A percentile compares a stretch with the other conserved stretches of the same genome.
Conservation (phyloP, 2,888 invertebrate species). For the Ophioninae sp. region DNA sequence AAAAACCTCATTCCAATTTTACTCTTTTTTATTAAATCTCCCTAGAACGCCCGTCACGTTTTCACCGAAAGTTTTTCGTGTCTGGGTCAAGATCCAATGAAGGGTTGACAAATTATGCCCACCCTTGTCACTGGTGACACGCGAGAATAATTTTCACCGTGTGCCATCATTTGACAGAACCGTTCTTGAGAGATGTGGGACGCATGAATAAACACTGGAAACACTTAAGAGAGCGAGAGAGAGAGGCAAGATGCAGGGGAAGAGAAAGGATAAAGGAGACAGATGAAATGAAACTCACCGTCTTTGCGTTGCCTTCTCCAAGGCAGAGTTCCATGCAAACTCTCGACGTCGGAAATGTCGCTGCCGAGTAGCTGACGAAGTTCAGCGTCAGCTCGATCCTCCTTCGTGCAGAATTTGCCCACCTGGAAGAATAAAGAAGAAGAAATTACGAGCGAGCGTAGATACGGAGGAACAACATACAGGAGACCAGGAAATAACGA, state of each 20-base stretch:
- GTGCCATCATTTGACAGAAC: constrained; percentile 9
- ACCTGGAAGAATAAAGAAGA: constrained; percentile 82
- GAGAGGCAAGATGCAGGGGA: neutral
- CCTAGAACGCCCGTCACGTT: neutral
- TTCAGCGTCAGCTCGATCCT: constrained; percentile 90
- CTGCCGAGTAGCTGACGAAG: constrained; percentile 87
- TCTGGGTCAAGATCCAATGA: neutral
- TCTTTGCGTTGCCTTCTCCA: constrained; percentile 84
- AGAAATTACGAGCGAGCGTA: constrained; percentile 46
- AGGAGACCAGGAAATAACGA: constrained; percentile 22
- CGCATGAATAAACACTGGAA: constrained; percentile 43
- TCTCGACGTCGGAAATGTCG: constrained; percentile 85
- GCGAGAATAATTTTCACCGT: neutral
- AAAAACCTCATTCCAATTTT: neutral
- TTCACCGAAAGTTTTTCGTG: neutral
- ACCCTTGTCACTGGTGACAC: neutral
- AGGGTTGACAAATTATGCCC: neutral
- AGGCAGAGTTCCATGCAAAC: constrained; percentile 84
- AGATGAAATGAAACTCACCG: constrained; percentile 73
- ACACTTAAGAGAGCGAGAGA: neutral
- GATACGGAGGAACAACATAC: constrained; percentile 7
- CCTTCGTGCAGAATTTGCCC: constrained; percentile 89
- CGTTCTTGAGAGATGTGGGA: constrained; percentile 17
- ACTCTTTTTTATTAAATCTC: neutral
- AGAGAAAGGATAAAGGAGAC: constrained; percentile 17